These are phyloP conservation scores for Ganaspis brasiliensis DNA, from an alignment of 2,888 invertebrate species.

Conservation along the genomic window DNA sequence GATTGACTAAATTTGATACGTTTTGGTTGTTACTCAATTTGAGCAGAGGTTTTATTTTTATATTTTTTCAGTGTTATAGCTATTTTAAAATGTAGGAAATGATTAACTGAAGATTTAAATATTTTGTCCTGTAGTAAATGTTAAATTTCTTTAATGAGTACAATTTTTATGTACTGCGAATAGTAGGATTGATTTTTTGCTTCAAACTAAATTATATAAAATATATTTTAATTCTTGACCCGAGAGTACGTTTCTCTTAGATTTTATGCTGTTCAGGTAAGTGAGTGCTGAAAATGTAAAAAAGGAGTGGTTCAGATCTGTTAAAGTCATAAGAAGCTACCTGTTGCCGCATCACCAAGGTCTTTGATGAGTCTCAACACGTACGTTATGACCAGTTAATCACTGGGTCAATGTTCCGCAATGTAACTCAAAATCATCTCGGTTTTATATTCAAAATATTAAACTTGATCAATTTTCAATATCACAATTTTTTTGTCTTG, in stretches of 20 bases:
- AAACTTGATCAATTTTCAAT: background rate
- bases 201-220: background rate
- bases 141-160: too few species aligned
- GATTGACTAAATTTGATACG: too few species aligned
- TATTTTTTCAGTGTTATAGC: too few species aligned
- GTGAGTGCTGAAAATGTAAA: conserved; percentile 28
- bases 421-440: background rate
- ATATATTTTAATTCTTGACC: background rate
- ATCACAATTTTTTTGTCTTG: too few species aligned
- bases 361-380: conserved; percentile 38
- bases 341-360: conserved; percentile 34
- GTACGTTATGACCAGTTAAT: conserved; percentile 22
- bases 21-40: too few species aligned
- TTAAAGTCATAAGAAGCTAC: conserved; percentile 33
- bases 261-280: conserved; percentile 14
- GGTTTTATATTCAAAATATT: background rate
- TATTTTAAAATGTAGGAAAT: too few species aligned
- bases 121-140: too few species aligned
- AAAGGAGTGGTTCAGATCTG: conserved; percentile 19
- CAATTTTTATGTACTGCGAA: too few species aligned
- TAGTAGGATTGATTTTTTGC: background rate
- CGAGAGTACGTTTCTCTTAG: background rate
- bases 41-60: too few species aligned
- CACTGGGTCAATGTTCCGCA: conserved; percentile 30
- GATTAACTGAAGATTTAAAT: too few species aligned